Evolutionary conservation across 35 echinoderm and acorn worm genomes (phyloP).

Genomic region (Patiria miniata): DNA sequence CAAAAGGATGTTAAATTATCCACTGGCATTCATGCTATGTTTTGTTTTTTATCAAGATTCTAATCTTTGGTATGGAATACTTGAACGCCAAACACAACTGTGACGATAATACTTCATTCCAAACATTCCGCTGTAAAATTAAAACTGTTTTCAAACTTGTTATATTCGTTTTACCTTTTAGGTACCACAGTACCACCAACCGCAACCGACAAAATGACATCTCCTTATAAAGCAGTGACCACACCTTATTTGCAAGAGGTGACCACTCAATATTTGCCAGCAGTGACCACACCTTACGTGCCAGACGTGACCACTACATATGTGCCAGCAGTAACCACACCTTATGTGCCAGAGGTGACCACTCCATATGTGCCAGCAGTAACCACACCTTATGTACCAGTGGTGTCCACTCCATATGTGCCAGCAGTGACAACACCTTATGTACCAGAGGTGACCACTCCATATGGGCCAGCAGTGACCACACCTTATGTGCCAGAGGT

Average conservation of each 20-base stretch:
- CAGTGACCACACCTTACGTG: background rate
- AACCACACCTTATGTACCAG: slow-evolving; percentile 5
- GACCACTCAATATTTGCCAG: background rate
- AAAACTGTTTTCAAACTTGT: too few species aligned
- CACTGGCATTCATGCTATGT: too few species aligned
- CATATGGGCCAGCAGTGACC: background rate
- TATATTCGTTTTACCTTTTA: background rate
- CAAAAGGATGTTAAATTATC: too few species aligned
- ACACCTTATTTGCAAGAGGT: background rate
- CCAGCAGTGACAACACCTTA: background rate
- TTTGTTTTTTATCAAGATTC: too few species aligned
- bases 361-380: slow-evolving; percentile 3
- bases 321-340: background rate
- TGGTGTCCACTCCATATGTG: background rate
- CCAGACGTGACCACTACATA: background rate
- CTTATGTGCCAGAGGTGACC: background rate
- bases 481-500: background rate
- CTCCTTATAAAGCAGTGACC: background rate
- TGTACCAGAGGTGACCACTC: background rate
- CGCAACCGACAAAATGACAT: background rate
- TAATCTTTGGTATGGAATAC: too few species aligned
- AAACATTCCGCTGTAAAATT: too few species aligned
- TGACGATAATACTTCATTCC: too few species aligned
- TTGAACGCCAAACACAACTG: too few species aligned
- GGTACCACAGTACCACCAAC: slow-evolving; percentile 23